Conservation (phyloP, 1,140 invertebrate genomes). For the Vanessa atalanta region DNA sequence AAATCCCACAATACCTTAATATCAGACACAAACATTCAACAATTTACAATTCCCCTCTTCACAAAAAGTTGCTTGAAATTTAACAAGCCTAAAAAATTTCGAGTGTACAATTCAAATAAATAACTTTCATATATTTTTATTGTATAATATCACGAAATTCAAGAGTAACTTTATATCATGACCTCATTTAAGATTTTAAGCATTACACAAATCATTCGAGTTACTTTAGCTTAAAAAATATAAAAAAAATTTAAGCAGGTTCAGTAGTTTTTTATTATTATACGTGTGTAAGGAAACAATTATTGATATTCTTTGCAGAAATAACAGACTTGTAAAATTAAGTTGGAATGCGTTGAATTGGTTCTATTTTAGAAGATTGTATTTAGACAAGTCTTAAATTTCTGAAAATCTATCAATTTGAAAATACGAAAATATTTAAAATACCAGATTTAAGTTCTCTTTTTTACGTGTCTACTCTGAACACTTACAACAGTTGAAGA, state of each 20-base stretch:
- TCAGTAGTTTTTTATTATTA: too few species aligned
- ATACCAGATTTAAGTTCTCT: too few species aligned
- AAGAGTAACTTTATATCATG: neutral
- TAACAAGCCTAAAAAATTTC: neutral
- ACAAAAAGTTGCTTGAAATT: neutral
- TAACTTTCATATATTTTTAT: neutral
- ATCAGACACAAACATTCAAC: neutral
- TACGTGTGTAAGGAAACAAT: too few species aligned
- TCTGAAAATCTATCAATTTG: too few species aligned
- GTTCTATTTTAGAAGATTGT: too few species aligned
- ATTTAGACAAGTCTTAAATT: too few species aligned
- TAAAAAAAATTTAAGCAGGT: neutral
- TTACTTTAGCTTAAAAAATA: neutral
- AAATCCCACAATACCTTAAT: neutral
- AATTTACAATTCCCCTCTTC: neutral
- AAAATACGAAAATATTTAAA: too few species aligned
- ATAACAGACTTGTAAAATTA: too few species aligned
- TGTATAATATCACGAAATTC: conserved; percentile 1
- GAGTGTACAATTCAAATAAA: neutral
- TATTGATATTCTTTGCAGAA: too few species aligned
- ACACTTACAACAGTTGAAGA: too few species aligned
- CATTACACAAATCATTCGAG: neutral
- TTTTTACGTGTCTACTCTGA: too few species aligned
- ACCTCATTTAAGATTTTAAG: neutral
- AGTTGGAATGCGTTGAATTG: too few species aligned